Base-by-base conservation (phyloP, 1,140 invertebrate species). In the Caerostris darwini region DNA sequence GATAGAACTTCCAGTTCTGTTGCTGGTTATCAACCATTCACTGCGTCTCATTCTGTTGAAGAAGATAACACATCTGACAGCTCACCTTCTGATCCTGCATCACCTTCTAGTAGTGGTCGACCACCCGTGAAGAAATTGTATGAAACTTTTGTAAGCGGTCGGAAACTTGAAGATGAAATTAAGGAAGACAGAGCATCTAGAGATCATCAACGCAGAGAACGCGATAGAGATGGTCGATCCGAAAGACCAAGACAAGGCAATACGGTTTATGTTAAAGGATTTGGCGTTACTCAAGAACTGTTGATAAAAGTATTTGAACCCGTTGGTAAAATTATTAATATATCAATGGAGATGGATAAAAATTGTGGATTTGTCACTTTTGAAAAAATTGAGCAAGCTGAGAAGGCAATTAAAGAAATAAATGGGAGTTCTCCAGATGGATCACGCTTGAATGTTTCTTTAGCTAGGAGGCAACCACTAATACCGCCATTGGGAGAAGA, bases 331-430 rank as follows among this genome's bases (percentile, higher is more conserved):
- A 98, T 99, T 95, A 96, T 98, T 1, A 98, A 98, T 96, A 97
- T 98, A n/a, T 97, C 97, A 2, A 98, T 98, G 97, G 98, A 99
- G 96, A 97, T 97, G 95, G 98, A 98, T 95, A 98, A 98, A 96
- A 97, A 98, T 96, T 98, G 98, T 95, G 98, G 98, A 10, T 99
- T 99, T 96, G 97, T 99, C 7, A 98, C 98, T 5, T 99, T 99
- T 96, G 98, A 99, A 94, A 98, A 98, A 95, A 96, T 98, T 19
- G 98, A 99, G 94, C 97, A 97, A 61, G 98, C 98, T 14, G 97
- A 98, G 85, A 97, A 97, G 95, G 98, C 98, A 1, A 99, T 99
- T 94, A 97, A 97, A 91, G 98, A 98, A 96, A 97, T 99, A 96
- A 98, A 99, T 96, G 97, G 98, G 53, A 97, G 97, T 95, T 97